A percentile compares a stretch with the other conserved stretches of the same genome.
These are phyloP conservation scores for Oscheius sp. DNA, from an alignment of 2,888 invertebrate species.

Conservation along the genomic window DNA sequence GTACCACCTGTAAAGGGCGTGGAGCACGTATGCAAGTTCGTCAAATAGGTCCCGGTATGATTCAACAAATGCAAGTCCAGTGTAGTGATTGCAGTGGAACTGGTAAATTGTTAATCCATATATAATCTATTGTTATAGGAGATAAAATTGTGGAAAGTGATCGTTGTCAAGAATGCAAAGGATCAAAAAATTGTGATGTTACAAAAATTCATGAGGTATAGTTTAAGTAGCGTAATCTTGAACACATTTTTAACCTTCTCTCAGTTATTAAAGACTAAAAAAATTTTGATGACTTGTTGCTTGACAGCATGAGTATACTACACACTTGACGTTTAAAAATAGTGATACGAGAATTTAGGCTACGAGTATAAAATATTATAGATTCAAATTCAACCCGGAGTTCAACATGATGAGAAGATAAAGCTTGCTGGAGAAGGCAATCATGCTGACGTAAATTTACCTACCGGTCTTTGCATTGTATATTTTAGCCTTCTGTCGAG, in stretches of 20 bases:
- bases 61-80: constrained; percentile 73
- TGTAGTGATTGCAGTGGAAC: constrained; percentile 75
- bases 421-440: constrained; percentile 88
- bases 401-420: constrained; percentile 86
- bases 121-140: neutral
- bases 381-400: constrained; percentile 84
- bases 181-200: constrained; percentile 3
- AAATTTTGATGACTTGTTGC: too few relatives aligned
- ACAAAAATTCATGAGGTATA: constrained; percentile 21
- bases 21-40: constrained; percentile 72
- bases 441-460: constrained; percentile 75
- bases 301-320: too few relatives aligned
- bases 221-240: too few relatives aligned
- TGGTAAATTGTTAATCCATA: constrained; percentile 69
- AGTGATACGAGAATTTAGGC: too few relatives aligned
- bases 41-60: constrained; percentile 78
- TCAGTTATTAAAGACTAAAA: neutral
- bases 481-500: constrained; percentile 81
- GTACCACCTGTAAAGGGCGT: constrained; percentile 82
- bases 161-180: constrained; percentile 11
- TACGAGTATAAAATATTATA: constrained; percentile 3
- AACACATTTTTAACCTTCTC: too few relatives aligned
- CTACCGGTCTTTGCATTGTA: neutral
- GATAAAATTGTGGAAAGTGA: constrained; percentile 19
- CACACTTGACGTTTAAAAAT: too few relatives aligned